These are phyloP conservation scores for Stenolophus ochropezus DNA, from an alignment of 2,888 invertebrate species.

Conservation along the genomic window DNA sequence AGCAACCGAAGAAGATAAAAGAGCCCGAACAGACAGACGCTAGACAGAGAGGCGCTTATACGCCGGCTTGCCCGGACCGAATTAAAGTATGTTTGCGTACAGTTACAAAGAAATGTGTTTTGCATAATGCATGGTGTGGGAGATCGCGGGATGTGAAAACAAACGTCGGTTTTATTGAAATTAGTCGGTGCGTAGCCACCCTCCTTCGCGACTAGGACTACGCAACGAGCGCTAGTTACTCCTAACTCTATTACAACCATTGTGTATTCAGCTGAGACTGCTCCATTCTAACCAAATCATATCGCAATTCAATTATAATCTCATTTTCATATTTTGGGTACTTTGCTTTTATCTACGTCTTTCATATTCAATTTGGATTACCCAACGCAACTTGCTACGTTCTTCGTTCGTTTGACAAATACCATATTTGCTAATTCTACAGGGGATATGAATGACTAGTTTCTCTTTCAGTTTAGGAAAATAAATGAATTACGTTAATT, in stretches of 20 bases:
- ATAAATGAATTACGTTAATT: too few relatives aligned
- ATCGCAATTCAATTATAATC: neutral
- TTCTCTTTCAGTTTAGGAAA: too few relatives aligned
- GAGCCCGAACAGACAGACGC: neutral
- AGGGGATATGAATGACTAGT: too few relatives aligned
- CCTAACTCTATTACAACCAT: neutral
- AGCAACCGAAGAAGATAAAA: slow-evolving; percentile 49
- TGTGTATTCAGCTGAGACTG: neutral
- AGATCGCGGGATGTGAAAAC: slow-evolving; percentile 53
- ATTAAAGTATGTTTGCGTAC: slow-evolving; percentile 58
- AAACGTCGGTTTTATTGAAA: slow-evolving; percentile 55
- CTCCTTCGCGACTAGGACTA: neutral
- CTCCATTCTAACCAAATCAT: neutral
- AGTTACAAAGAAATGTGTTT: slow-evolving; percentile 57
- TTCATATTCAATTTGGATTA: neutral
- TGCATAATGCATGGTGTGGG: slow-evolving; percentile 56
- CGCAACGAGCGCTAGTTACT: neutral
- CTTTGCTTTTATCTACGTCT: neutral
- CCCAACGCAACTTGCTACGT: too few relatives aligned
- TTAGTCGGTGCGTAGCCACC: slow-evolving; percentile 42
- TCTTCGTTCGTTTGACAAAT: too few relatives aligned
- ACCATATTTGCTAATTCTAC: too few relatives aligned
- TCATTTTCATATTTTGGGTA: neutral
- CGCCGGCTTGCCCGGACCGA: slow-evolving; percentile 42
- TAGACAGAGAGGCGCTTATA: slow-evolving; percentile 33